Conservation (phyloP, 2,888 invertebrate genomes). For the Erebia aethiops region DNA sequence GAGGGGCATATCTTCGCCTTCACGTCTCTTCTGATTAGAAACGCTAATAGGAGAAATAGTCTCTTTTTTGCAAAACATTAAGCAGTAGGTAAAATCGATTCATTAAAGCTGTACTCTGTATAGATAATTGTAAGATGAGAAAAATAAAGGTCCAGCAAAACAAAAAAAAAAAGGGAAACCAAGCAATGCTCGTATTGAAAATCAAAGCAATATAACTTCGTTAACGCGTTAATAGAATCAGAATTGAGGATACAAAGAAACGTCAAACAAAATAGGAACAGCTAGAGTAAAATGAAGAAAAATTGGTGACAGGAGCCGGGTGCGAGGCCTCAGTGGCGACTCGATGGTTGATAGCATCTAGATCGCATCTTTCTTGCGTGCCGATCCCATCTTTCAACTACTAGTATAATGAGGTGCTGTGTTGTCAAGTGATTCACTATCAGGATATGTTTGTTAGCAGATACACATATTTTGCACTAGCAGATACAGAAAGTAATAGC, state of each 20-base stretch:
- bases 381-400: constrained; percentile 68
- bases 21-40: background rate
- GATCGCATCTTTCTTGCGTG: constrained; percentile 74
- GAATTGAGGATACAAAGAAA: constrained; percentile 9
- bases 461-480: constrained; percentile 39
- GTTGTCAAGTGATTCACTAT: constrained; percentile 45
- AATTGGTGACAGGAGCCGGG: constrained; percentile 29
- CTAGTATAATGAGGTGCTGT: constrained; percentile 60
- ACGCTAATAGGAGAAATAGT: background rate
- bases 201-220: constrained; percentile 9
- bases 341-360: constrained; percentile 49
- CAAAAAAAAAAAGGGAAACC: background rate
- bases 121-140: constrained; percentile 4
- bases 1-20: too few species aligned
- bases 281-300: constrained; percentile 33
- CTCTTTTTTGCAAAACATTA: constrained; percentile 4
- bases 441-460: constrained; percentile 39
- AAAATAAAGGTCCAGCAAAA: background rate
- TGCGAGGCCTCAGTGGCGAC: constrained; percentile 44
- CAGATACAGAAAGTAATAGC: constrained; percentile 34
- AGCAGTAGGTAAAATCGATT: background rate
- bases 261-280: constrained; percentile 19
- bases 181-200: background rate
- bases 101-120: constrained; percentile 4
- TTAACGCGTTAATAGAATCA: constrained; percentile 5